Evolutionary conservation across 2,888 invertebrate genomes (phyloP).

Genomic region (Silvanus unidentatus): DNA sequence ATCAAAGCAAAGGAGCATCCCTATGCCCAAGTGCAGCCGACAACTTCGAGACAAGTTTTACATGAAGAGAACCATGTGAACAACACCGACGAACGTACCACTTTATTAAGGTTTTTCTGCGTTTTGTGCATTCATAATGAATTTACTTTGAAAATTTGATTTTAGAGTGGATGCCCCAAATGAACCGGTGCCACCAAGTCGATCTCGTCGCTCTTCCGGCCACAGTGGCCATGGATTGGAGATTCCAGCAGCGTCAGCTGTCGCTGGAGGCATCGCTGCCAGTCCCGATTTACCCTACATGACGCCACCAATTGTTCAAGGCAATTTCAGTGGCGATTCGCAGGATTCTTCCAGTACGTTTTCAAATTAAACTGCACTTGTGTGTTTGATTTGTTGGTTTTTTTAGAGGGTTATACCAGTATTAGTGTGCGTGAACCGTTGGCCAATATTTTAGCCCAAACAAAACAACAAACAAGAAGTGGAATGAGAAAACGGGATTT

Average conservation of each 20-base stretch:
- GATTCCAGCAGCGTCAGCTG: slow-evolving; percentile 82
- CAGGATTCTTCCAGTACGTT: slow-evolving; percentile 77
- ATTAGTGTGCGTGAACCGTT: slow-evolving; percentile 86
- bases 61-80: slow-evolving; percentile 20
- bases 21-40: slow-evolving; percentile 65
- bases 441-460: slow-evolving; percentile 68
- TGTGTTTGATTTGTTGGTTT: slow-evolving; percentile 9
- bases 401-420: slow-evolving; percentile 82
- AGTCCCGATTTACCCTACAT: slow-evolving; percentile 86
- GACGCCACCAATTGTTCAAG: slow-evolving; percentile 65
- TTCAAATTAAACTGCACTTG: background rate
- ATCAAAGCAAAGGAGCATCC: slow-evolving; percentile 55
- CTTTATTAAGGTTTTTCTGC: slow-evolving; percentile 26
- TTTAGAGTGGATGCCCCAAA: slow-evolving; percentile 19
- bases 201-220: slow-evolving; percentile 49
- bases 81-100: slow-evolving; percentile 27
- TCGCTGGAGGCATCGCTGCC: slow-evolving; percentile 78
- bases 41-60: slow-evolving; percentile 25
- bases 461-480: slow-evolving; percentile 40
- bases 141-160: slow-evolving; percentile 2
- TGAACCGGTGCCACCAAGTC: slow-evolving; percentile 48
- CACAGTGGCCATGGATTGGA: slow-evolving; percentile 50
- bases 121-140: background rate
- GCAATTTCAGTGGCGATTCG: slow-evolving; percentile 83
- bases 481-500: slow-evolving; percentile 41